phyloP scores from a whole-genome alignment of 2,113 vertebrate species.

The Sialia sialis region DNA sequence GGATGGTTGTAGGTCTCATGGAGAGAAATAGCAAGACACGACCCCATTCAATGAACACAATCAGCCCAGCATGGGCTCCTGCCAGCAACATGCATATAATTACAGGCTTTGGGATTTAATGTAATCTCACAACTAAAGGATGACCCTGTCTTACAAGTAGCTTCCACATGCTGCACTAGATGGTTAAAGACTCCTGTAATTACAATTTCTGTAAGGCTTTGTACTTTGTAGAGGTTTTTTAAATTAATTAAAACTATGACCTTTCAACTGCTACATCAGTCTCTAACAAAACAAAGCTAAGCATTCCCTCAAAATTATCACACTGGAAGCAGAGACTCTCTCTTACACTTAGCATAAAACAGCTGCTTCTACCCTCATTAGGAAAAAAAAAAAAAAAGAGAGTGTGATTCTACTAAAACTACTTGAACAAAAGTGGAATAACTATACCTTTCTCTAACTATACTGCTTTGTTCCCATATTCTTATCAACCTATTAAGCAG shows the following conservation, averaged over 20 bases:
- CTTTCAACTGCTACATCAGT: neutral
- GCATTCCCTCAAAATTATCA: slow-evolving; percentile 4
- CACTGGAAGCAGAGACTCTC: neutral
- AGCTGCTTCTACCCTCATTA: neutral
- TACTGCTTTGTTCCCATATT: neutral
- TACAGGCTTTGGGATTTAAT: slow-evolving; percentile 26
- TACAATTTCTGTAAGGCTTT: slow-evolving; percentile 27
- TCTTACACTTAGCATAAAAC: neutral
- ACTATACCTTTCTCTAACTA: neutral
- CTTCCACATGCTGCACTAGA: slow-evolving; percentile 23
- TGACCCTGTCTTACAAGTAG: slow-evolving; percentile 26
- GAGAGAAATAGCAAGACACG: neutral
- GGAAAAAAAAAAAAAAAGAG: neutral
- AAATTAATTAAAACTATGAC: slow-evolving; percentile 48
- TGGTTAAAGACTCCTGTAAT: slow-evolving; percentile 32
- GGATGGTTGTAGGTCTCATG: neutral
- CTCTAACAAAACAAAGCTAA: slow-evolving; percentile 17
- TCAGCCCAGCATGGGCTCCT: neutral
- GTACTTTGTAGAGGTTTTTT: slow-evolving; percentile 3
- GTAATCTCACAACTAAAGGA: slow-evolving; percentile 47
- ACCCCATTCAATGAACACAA: neutral
- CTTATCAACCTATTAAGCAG: slow-evolving; percentile 5
- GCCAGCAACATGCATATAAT: slow-evolving; percentile 39
- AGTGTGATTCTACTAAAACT: neutral
- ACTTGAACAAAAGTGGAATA: slow-evolving; percentile 4